Conservation (phyloP, 2,113 vertebrate genomes). For the Erythrocercus mccallii region DNA sequence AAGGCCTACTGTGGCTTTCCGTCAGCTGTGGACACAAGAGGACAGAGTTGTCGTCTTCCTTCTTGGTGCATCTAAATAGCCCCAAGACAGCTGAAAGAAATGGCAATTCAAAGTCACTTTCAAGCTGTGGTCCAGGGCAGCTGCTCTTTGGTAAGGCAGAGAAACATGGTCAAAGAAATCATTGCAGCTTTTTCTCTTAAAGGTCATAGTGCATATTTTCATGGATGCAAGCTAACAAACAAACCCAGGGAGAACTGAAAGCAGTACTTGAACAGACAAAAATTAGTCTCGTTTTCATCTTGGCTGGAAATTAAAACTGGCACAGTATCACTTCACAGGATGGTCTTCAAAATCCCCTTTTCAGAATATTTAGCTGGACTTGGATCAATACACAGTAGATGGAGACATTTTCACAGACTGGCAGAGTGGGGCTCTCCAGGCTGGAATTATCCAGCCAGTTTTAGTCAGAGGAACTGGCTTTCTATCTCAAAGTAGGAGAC, state of each 20-base stretch:
- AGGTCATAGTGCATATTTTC: background rate
- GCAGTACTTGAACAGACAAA: background rate
- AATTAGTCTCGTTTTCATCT: background rate
- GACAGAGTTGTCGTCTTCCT: background rate
- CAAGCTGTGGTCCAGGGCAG: background rate
- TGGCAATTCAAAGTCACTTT: background rate
- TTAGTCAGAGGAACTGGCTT: conserved; percentile 2
- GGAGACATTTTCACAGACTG: conserved; percentile 28
- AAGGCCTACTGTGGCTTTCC: background rate
- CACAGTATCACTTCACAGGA: background rate
- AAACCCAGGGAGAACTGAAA: background rate
- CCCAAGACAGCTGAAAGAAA: background rate
- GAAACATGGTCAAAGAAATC: background rate
- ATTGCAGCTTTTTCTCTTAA: background rate
- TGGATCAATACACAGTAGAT: background rate
- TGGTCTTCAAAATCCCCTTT: background rate
- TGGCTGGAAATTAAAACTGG: background rate
- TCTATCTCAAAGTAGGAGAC: conserved; percentile 36
- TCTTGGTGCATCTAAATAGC: background rate
- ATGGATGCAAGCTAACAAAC: background rate
- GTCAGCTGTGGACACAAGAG: background rate
- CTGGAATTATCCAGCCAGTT: conserved; percentile 15
- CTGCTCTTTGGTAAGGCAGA: background rate
- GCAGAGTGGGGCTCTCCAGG: background rate
- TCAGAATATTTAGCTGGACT: background rate